Evolutionary conservation across 2,797 vertebrate species (phyloP).

Genomic region (Uromys caudimaculatus): DNA sequence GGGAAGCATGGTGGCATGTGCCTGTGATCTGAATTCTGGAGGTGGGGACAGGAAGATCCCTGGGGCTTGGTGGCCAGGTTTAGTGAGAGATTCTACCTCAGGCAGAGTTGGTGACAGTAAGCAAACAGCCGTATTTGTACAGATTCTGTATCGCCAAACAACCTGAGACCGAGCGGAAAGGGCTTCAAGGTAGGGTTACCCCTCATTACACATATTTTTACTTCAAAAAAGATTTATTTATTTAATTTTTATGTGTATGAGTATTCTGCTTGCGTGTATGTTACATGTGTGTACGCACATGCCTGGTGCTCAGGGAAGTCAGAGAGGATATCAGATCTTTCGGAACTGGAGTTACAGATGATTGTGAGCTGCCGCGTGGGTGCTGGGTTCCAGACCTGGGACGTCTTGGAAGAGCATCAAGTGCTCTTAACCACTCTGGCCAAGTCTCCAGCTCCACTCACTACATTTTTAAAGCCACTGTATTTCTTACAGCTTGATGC

Average conservation of each 20-base stretch:
- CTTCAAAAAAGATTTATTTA: background rate
- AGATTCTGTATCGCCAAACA: background rate
- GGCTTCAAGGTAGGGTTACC: background rate
- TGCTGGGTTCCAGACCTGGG: background rate
- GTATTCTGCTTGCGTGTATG: background rate
- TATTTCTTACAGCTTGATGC: background rate
- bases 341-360: background rate
- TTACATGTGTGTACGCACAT: background rate
- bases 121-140: background rate
- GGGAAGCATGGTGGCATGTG: background rate
- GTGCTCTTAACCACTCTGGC: background rate
- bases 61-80: background rate
- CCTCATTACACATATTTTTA: background rate
- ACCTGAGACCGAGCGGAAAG: background rate
- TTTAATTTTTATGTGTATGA: background rate
- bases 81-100: background rate
- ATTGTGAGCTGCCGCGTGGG: background rate
- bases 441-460: background rate
- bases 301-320: background rate
- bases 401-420: background rate
- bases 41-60: background rate
- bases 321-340: background rate
- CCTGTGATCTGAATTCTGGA: background rate
- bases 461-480: background rate
- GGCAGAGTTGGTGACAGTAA: background rate